Percentiles rank a stretch among this genome's conserved stretches.
phyloP scores from a whole-genome alignment of 2,113 vertebrate species.

The Erinaceus europaeus region DNA sequence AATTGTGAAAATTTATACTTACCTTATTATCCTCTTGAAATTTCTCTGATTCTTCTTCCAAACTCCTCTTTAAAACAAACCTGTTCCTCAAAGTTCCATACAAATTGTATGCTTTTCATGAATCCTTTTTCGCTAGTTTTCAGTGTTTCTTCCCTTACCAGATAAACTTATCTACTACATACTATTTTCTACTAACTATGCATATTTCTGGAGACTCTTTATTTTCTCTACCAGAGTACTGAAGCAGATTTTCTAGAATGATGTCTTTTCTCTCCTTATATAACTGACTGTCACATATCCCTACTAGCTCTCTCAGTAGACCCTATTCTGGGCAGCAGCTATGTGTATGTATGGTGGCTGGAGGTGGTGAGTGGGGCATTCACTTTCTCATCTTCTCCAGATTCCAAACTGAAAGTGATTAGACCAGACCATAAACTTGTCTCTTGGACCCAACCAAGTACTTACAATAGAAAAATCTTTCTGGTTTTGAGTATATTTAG shows the following conservation, averaged over 20 bases:
- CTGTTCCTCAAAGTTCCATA: neutral
- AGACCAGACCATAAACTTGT: neutral
- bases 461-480: neutral
- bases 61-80: neutral
- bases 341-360: no score
- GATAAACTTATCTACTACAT: neutral
- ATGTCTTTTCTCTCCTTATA: neutral
- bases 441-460: neutral
- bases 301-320: neutral
- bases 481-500: neutral
- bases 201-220: neutral
- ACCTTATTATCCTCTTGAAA: neutral
- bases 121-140: neutral
- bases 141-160: neutral
- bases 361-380: neutral
- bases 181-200: neutral
- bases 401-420: neutral
- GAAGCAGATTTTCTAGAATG: neutral
- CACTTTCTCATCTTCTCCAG: neutral
- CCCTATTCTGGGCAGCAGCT: neutral
- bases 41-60: neutral
- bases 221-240: neutral
- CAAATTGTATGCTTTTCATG: neutral
- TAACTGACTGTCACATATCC: neutral
- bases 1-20: neutral